These are phyloP conservation scores for Sebastes miniatus DNA, from an alignment of 2,797 vertebrate species.

Conservation along the genomic window DNA sequence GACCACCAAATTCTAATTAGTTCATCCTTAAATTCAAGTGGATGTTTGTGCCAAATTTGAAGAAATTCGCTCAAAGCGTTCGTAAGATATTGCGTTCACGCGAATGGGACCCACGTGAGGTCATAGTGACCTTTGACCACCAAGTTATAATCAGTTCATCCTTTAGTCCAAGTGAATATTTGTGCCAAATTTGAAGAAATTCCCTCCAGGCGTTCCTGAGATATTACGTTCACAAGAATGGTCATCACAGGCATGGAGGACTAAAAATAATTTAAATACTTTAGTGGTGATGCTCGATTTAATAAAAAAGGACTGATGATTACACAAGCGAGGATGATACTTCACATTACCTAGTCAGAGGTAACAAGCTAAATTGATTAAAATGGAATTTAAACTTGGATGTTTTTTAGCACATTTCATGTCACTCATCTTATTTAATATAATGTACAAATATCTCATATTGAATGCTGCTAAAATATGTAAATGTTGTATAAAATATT, in stretches of 20 bases:
- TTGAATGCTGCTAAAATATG: background rate
- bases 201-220: no score
- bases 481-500: slow-evolving; percentile 29
- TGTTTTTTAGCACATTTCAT: background rate
- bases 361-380: slow-evolving; percentile 17
- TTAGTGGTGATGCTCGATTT: background rate
- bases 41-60: no score
- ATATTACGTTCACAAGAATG: no score
- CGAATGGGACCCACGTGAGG: no score
- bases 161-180: no score
- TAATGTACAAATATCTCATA: background rate
- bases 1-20: no score
- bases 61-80: no score
- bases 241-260: background rate
- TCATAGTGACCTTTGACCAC: no score
- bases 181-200: no score
- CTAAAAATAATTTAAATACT: background rate
- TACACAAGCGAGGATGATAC: background rate
- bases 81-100: no score
- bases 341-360: slow-evolving; percentile 3
- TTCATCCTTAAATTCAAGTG: no score
- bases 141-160: no score
- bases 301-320: slow-evolving; percentile 21
- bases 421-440: background rate
- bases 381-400: slow-evolving; percentile 2